Percentiles rank a stretch among this genome's conserved stretches.
phyloP scores from a whole-genome alignment of 2,888 invertebrate species.

The Conops quadrifasciatus region DNA sequence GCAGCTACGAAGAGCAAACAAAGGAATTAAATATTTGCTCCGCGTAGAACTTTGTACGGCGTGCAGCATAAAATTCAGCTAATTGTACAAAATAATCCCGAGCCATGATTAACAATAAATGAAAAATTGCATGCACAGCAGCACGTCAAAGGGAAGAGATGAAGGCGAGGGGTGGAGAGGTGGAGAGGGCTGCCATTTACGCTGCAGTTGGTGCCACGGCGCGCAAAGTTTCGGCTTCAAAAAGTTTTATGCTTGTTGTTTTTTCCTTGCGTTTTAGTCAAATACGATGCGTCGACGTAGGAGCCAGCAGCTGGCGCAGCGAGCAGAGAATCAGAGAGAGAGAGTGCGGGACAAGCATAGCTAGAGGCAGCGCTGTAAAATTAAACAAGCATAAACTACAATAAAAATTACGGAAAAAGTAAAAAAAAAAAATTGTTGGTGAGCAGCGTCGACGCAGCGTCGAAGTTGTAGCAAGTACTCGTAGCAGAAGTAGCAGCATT shows the following conservation, averaged over 20 bases:
- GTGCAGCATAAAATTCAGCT: conserved; percentile 48
- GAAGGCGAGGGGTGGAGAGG: not conserved
- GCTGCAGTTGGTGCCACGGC: conserved; percentile 3
- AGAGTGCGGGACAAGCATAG: not conserved
- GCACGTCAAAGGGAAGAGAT: not conserved
- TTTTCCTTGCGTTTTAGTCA: conserved; percentile 24
- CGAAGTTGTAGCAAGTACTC: not conserved
- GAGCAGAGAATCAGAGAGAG: not conserved
- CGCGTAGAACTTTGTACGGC: conserved; percentile 10
- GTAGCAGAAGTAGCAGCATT: no score
- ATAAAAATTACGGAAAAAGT: not conserved
- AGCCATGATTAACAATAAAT: conserved; percentile 52
- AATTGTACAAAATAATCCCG: conserved; percentile 57
- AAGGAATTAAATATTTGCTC: conserved; percentile 32
- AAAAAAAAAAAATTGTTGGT: not conserved
- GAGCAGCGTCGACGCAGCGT: no score
- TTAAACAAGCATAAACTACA: not conserved
- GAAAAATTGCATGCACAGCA: conserved; percentile 32
- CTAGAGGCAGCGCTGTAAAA: not conserved
- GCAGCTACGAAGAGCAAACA: conserved; percentile 9
- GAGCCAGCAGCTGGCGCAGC: not conserved
- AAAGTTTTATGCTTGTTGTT: conserved; percentile 19
- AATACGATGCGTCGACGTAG: conserved; percentile 6
- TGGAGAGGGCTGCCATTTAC: not conserved
- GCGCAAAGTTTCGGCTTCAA: conserved; percentile 19